Conservation (phyloP, 2,113 vertebrate species). For the Varanus komodoensis region DNA sequence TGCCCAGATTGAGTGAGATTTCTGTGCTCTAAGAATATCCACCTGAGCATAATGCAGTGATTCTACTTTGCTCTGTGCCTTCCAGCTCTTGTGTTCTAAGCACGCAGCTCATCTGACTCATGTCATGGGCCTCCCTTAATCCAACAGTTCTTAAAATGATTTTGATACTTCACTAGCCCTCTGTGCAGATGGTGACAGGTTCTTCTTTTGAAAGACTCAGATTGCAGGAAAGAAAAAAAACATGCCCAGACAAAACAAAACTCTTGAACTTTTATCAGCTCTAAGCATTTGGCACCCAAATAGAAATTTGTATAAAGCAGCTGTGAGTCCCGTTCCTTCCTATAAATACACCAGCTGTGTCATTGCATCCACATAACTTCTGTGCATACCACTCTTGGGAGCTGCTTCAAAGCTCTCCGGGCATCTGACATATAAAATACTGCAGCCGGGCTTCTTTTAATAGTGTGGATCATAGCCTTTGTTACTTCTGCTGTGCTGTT, state of each 20-base stretch:
- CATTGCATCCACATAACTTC: neutral
- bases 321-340: neutral
- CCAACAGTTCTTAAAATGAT: neutral
- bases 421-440: neutral
- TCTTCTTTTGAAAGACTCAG: conserved; percentile 46
- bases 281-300: neutral
- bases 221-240: conserved; percentile 58
- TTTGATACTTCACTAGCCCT: conserved; percentile 58
- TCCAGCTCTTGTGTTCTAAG: neutral
- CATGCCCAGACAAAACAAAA: conserved; percentile 51
- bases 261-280: neutral
- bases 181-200: conserved; percentile 10
- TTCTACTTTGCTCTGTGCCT: neutral
- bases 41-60: neutral
- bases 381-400: neutral
- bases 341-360: neutral
- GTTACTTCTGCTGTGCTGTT: neutral
- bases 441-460: neutral
- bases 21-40: neutral
- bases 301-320: neutral
- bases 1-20: neutral
- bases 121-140: neutral
- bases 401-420: neutral
- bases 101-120: neutral
- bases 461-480: neutral